A percentile compares a stretch with the other conserved stretches of the same genome.
These are phyloP conservation scores for Lamprologus tigripictilis DNA, from an alignment of 2,113 vertebrate species.

Conservation along the genomic window DNA sequence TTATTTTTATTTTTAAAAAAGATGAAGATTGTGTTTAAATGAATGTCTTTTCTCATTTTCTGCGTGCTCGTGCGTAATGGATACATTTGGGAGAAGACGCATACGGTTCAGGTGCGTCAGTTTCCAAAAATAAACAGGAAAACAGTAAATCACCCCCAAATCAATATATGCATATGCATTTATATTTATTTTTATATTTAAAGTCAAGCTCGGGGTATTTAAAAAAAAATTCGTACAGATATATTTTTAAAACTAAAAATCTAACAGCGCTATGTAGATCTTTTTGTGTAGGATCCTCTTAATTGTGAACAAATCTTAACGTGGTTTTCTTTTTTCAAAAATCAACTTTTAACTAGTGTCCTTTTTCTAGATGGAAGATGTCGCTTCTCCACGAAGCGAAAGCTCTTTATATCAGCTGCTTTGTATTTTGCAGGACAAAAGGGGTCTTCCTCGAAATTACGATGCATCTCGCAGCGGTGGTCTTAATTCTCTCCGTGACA, in stretches of 20 bases:
- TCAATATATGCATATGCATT: not conserved
- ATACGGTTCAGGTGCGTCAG: slow-evolving; percentile 35
- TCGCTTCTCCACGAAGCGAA: not conserved
- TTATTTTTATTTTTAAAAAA: not conserved
- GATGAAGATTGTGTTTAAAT: not conserved
- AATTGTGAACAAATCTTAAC: not conserved
- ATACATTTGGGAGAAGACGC: not conserved
- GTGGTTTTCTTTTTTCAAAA: not conserved
- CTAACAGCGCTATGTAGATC: not conserved
- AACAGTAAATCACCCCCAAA: not conserved
- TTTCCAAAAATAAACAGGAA: not conserved
- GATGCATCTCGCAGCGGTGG: slow-evolving; percentile 54
- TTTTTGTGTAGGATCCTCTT: not conserved
- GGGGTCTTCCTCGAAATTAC: slow-evolving; percentile 18
- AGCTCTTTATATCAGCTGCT: not conserved
- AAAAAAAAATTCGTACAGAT: not conserved
- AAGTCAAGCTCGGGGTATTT: not conserved
- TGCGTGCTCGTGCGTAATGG: slow-evolving; percentile 21
- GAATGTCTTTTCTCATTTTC: not conserved
- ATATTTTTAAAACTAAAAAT: not conserved
- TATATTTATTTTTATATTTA: not conserved
- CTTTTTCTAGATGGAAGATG: not conserved
- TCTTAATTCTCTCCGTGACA: slow-evolving; percentile 62
- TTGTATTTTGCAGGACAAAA: slow-evolving; percentile 41
- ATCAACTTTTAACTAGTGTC: slow-evolving; percentile 27